These are phyloP conservation scores for Hirtodrosophila cameraria DNA, from an alignment of 2,888 invertebrate species.

Conservation along the genomic window DNA sequence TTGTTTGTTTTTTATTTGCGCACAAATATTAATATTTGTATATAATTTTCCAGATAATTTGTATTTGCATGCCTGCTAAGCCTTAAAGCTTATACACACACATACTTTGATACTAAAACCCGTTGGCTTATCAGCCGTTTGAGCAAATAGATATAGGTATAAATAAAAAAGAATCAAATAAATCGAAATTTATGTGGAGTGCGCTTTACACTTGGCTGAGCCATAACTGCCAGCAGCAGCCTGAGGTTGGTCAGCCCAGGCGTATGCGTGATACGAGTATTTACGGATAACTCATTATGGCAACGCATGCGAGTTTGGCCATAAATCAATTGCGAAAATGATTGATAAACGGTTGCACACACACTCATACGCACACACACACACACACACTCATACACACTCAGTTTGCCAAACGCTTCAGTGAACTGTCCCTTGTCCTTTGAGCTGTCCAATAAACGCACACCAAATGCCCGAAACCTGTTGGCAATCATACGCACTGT, in stretches of 20 bases:
- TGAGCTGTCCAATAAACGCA: constrained; percentile 49
- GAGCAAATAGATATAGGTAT: constrained; percentile 40
- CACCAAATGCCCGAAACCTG: constrained; percentile 24
- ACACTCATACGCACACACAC: constrained; percentile 5
- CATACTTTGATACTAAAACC: neutral
- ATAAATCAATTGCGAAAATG: constrained; percentile 74
- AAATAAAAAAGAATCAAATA: constrained; percentile 26
- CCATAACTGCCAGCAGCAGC: constrained; percentile 9
- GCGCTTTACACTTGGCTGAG: constrained; percentile 37
- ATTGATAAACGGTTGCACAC: constrained; percentile 67
- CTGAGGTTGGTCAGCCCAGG: constrained; percentile 10
- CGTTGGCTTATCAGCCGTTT: constrained; percentile 7
- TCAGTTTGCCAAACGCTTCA: constrained; percentile 13
- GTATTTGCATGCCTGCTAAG: constrained; percentile 62
- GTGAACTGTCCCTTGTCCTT: constrained; percentile 26
- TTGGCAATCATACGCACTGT: constrained; percentile 66
- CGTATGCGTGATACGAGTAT: constrained; percentile 51
- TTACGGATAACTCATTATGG: constrained; percentile 51
- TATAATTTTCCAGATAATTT: constrained; percentile 54
- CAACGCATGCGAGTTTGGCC: constrained; percentile 9
- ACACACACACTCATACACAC: constrained; percentile 17
- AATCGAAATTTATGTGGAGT: constrained; percentile 62
- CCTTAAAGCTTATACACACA: constrained; percentile 49
- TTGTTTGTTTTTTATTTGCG: constrained; percentile 29
- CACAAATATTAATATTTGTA: constrained; percentile 50